Evolutionary conservation across 2,888 invertebrate species (phyloP).

Genomic region (Thysanoteuthis rhombus): DNA sequence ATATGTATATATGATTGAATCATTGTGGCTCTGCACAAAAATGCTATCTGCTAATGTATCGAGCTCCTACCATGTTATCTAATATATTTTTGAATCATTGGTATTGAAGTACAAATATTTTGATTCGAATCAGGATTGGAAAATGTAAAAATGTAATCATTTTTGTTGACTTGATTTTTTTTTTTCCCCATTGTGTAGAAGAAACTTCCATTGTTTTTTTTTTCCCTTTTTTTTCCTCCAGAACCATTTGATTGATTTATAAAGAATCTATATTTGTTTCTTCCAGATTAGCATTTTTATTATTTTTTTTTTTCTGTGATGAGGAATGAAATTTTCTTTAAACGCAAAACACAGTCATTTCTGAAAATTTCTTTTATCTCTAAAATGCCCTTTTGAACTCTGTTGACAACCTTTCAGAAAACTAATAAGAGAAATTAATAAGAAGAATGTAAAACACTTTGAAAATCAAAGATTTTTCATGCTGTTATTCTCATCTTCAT

Average conservation of each 20-base stretch:
- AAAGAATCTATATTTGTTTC: not conserved
- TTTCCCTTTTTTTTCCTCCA: not conserved
- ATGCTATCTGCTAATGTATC: not conserved
- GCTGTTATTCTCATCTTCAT: no score
- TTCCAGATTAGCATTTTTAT: not conserved
- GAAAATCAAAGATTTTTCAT: no score
- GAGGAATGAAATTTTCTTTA: no score
- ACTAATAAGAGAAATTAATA: no score
- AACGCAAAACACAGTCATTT: no score
- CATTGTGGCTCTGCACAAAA: not conserved
- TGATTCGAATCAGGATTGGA: not conserved
- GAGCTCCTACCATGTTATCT: not conserved
- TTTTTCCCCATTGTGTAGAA: not conserved
- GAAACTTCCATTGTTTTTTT: not conserved
- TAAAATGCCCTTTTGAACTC: no score
- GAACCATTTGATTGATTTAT: not conserved
- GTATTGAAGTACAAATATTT: constrained; percentile 12
- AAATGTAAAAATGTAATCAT: not conserved
- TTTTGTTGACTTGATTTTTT: not conserved
- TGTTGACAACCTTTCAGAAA: no score
- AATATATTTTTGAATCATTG: not conserved
- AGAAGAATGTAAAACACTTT: no score
- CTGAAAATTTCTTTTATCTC: no score
- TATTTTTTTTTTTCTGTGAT: not conserved
- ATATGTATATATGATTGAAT: not conserved